A percentile compares a stretch with the other conserved stretches of the same genome.
These are phyloP conservation scores for Sebastes iracundus DNA, from an alignment of 2,797 vertebrate genomes.

Conservation along the genomic window DNA sequence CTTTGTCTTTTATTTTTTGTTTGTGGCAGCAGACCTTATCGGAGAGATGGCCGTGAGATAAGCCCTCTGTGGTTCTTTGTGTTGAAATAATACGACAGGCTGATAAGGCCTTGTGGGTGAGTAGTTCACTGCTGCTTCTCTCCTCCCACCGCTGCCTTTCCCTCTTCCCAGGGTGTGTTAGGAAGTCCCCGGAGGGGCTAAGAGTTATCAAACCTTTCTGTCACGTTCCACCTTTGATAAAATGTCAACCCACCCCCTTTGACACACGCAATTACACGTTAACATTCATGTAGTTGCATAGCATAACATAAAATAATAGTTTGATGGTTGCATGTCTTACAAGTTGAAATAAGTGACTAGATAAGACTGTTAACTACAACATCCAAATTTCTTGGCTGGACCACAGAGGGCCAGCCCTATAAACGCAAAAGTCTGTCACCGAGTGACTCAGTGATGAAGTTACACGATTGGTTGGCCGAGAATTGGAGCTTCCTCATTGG, in stretches of 20 bases:
- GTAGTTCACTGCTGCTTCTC: constrained; percentile 55
- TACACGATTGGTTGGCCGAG: too few species aligned
- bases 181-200: constrained; percentile 46
- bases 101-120: constrained; percentile 67
- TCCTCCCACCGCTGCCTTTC: constrained; percentile 23
- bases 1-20: constrained; percentile 75
- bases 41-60: constrained; percentile 67
- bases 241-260: constrained; percentile 26
- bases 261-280: constrained; percentile 1
- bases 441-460: too few species aligned
- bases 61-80: constrained; percentile 67
- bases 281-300: not conserved
- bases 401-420: too few species aligned
- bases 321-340: not conserved
- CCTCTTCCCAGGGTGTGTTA: constrained; percentile 24
- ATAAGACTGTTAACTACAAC: not conserved
- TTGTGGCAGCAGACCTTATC: constrained; percentile 73
- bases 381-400: not conserved
- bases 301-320: not conserved
- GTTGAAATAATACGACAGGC: constrained; percentile 69
- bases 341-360: not conserved
- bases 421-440: too few species aligned
- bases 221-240: constrained; percentile 40
- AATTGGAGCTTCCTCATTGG: too few species aligned
- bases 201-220: constrained; percentile 47